Evolutionary conservation across 2,113 vertebrate species (phyloP).

Genomic region (Laticauda laticaudata): DNA sequence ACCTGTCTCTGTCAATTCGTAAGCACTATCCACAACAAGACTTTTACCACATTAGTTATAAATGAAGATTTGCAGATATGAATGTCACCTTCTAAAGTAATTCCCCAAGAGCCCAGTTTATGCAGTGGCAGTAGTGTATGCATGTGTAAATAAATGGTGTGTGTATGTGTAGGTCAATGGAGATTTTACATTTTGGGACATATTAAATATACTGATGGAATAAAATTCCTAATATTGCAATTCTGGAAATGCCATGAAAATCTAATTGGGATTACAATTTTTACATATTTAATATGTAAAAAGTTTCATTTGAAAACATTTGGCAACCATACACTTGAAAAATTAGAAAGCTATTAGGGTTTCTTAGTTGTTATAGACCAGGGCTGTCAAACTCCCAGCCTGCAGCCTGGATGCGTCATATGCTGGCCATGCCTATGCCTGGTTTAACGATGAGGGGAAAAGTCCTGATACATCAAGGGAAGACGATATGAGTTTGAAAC

Average conservation of each 20-base stretch:
- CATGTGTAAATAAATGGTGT: neutral
- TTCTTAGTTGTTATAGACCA: neutral
- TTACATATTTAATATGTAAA: neutral
- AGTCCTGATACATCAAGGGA: too few species aligned
- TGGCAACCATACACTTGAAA: neutral
- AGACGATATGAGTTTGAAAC: too few species aligned
- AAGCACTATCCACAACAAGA: neutral
- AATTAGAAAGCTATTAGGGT: neutral
- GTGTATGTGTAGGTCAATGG: neutral
- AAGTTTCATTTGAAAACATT: neutral
- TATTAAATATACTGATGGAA: neutral
- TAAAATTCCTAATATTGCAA: neutral
- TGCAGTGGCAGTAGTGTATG: neutral
- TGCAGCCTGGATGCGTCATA: too few species aligned
- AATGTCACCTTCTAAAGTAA: neutral
- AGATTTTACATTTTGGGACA: neutral
- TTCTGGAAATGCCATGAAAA: neutral
- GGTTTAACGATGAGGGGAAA: too few species aligned
- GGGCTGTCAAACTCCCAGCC: too few species aligned
- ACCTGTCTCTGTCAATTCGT: neutral
- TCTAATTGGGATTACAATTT: neutral
- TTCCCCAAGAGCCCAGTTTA: neutral
- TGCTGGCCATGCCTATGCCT: too few species aligned
- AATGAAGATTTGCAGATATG: neutral
- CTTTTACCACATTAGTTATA: neutral